Percentiles rank a stretch among this genome's conserved stretches.
phyloP scores from a whole-genome alignment of 2,888 invertebrate species.

The Aethes cnicana region DNA sequence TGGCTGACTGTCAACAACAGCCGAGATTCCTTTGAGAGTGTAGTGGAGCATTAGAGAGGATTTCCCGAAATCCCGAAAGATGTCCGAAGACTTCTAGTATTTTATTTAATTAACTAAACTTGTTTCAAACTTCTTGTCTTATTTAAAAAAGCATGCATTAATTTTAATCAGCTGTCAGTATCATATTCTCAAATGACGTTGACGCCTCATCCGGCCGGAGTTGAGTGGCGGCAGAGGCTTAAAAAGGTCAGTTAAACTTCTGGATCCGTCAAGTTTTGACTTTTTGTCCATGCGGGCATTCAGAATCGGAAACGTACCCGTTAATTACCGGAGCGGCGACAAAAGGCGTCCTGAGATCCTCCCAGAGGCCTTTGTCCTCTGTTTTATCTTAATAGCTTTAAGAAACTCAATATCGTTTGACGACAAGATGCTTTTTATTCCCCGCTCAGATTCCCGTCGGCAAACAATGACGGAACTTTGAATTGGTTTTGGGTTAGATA shows the following conservation, averaged over 20 bases:
- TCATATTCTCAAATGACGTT: neutral
- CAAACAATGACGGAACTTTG: conserved; percentile 76
- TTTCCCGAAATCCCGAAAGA: too few species aligned
- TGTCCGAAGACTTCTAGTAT: too few species aligned
- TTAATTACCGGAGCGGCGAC: conserved; percentile 62
- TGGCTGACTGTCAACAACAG: too few species aligned
- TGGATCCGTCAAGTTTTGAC: conserved; percentile 34
- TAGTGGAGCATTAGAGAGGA: too few species aligned
- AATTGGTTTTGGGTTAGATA: conserved; percentile 77
- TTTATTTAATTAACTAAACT: too few species aligned
- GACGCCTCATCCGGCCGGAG: neutral
- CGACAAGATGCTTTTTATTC: conserved; percentile 78
- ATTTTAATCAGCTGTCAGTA: too few species aligned
- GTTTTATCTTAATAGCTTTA: conserved; percentile 80
- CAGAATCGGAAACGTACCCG: conserved; percentile 48
- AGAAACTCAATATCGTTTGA: conserved; percentile 78
- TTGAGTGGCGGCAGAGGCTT: neutral
- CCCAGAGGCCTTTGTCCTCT: conserved; percentile 67
- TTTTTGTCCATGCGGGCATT: conserved; percentile 53
- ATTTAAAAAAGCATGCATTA: too few species aligned
- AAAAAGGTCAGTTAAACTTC: conserved; percentile 22
- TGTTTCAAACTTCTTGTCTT: too few species aligned
- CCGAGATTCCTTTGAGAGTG: too few species aligned
- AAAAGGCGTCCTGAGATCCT: conserved; percentile 49
- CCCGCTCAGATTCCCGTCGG: conserved; percentile 57